These are phyloP conservation scores for Pangasius djambal DNA, from an alignment of 2,797 vertebrate species.

Conservation along the genomic window DNA sequence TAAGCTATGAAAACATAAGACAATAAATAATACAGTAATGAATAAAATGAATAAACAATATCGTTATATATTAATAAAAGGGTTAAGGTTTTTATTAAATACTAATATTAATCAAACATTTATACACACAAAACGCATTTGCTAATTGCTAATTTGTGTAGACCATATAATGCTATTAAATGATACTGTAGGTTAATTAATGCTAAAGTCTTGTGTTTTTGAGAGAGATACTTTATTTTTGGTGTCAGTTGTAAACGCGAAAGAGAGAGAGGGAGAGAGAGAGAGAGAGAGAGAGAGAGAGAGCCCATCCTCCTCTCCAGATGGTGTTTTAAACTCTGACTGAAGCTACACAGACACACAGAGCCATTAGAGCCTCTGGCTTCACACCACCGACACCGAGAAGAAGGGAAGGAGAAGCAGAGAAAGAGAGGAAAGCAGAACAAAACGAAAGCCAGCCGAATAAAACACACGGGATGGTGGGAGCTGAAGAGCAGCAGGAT, in stretches of 20 bases:
- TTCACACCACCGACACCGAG: constrained; percentile 64
- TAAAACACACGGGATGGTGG: constrained; percentile 47
- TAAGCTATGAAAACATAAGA: not conserved
- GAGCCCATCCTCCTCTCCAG: constrained; percentile 75
- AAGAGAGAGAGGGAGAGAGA: constrained; percentile 53
- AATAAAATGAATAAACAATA: not conserved
- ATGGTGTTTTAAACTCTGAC: constrained; percentile 86
- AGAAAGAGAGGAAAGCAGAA: not conserved
- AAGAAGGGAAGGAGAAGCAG: not conserved
- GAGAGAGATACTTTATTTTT: not conserved
- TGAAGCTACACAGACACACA: constrained; percentile 73
- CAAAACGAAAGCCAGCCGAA: constrained; percentile 50
- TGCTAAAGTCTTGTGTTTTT: not conserved
- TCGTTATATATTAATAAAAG: not conserved
- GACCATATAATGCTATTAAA: not conserved
- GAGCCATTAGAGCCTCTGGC: constrained; percentile 69
- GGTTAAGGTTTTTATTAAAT: not conserved
- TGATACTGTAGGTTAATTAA: not conserved
- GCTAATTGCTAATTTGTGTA: not conserved
- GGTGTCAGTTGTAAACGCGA: constrained; percentile 50
- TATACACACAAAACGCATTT: not conserved
- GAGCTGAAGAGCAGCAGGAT: constrained; percentile 52
- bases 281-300: constrained; percentile 61
- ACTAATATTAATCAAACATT: not conserved
- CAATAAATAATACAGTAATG: not conserved